These are phyloP conservation scores for Anarrhichthys ocellatus DNA, from an alignment of 2,113 vertebrate genomes.

Conservation along the genomic window DNA sequence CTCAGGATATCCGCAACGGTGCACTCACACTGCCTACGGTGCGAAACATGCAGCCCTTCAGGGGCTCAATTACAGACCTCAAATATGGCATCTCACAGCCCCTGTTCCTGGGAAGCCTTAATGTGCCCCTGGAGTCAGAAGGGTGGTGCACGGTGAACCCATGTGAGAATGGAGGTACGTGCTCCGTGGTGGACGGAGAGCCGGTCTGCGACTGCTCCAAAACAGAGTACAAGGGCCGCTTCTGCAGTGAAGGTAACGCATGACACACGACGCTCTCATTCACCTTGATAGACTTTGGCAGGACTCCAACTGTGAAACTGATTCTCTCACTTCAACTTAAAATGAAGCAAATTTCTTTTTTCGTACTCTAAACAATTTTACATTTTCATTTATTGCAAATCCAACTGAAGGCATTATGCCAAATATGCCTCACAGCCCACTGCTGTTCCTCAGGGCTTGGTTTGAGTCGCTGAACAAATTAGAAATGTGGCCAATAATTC, in stretches of 20 bases:
- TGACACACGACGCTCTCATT: background rate
- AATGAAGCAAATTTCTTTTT: background rate
- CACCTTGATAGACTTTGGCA: background rate
- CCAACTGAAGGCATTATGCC: background rate
- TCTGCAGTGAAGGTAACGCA: constrained; percentile 94
- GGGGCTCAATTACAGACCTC: constrained; percentile 93
- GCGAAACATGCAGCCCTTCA: constrained; percentile 88
- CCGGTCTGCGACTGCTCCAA: constrained; percentile 94
- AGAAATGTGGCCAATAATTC: background rate
- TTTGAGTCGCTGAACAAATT: background rate
- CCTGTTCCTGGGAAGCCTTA: constrained; percentile 90
- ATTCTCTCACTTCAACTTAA: constrained; percentile 1
- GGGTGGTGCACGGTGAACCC: constrained; percentile 92
- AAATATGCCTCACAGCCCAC: background rate
- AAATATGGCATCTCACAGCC: constrained; percentile 93
- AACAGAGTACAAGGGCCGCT: constrained; percentile 92
- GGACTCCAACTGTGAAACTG: constrained; percentile 20
- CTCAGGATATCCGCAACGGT: constrained; percentile 89
- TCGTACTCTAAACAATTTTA: background rate
- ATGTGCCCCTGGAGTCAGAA: constrained; percentile 90
- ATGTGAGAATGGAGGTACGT: constrained; percentile 96
- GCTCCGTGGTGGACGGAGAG: constrained; percentile 90
- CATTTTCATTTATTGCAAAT: background rate
- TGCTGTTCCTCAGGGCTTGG: background rate
- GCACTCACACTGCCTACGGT: constrained; percentile 91